Evolutionary conservation across 1,140 invertebrate genomes (phyloP), one percentile per base, ranked within the genome.

Genomic region (Bombyx mandarina): DNA sequence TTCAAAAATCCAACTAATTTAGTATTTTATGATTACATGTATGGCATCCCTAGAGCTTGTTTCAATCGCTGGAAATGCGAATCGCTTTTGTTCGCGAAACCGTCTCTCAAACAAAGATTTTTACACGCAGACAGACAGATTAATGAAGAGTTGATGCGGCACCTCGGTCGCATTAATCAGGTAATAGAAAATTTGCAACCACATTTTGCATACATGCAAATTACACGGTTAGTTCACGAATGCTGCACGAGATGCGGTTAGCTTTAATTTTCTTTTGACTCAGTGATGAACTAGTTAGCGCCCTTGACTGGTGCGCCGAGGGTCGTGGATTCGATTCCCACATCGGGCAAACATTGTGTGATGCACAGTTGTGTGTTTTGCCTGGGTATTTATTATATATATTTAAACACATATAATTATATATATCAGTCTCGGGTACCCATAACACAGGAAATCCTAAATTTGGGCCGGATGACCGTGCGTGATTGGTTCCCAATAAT

Each of bases 1-100:
- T 75, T 69, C 73, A 68, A 72, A 75, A 66, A 65, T 65, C 69
- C 69, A 65, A 52, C 61, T 58, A 63, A 54, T 71, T 73, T 73
- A 69, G 66, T 69, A 66, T 66, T 71, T 66, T 57, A 57, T 61
- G 64, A 68, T 69, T 73, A 61, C 61, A 46, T 73, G 61, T 67
- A 56, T 12, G 57, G 61, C 56, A 66, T 64, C 66, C 65, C 64
- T 47, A 56, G 52, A 52, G 46, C 26, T 42, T 45, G 52, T 35
- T 47, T 57, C 43, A 61, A 54, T 61, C 52, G 48, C 56, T 54
- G 58, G 43, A 54, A 69, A 59, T 58, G 54, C 60, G 51, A 60
- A 57, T 49, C 45, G 52, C 43, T 60, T 69, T 74, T 69, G 63
- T 69, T 63, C 44, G 18, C 49, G 45, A 52, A 65, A 69, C 63